phyloP scores from a whole-genome alignment of 2,888 invertebrate genomes.

The Cephus rjabovi region DNA sequence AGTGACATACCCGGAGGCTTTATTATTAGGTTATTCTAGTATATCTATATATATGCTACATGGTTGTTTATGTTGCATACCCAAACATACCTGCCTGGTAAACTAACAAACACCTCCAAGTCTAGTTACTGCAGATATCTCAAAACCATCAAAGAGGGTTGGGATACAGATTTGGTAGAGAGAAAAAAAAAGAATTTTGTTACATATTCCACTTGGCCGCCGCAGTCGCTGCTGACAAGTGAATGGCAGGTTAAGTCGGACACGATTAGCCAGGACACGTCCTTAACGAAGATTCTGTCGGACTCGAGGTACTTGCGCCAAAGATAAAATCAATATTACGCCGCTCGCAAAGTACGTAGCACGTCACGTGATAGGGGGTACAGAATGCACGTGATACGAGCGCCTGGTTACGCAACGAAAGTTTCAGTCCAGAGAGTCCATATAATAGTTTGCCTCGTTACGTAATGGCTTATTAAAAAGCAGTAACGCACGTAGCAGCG shows the following conservation, averaged over 20 bases:
- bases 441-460: background rate
- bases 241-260: background rate
- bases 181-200: background rate
- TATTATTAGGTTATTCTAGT: background rate
- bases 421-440: background rate
- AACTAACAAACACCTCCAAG: background rate
- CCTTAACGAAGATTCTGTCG: background rate
- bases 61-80: background rate
- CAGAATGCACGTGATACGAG: conserved; percentile 42
- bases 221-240: background rate
- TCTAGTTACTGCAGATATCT: background rate
- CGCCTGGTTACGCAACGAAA: background rate
- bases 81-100: background rate
- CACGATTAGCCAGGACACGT: background rate
- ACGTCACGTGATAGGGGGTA: conserved; percentile 41
- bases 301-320: conserved; percentile 28
- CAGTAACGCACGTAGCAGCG: background rate
- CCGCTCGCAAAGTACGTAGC: conserved; percentile 35
- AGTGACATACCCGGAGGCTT: background rate
- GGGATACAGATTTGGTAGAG: background rate
- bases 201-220: background rate
- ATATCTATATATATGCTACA: background rate
- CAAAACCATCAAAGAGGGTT: background rate
- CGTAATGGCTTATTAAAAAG: background rate
- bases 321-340: conserved; percentile 46